Conservation (phyloP, 2,888 invertebrate genomes). For the Drosophila engyochracea region DNA sequence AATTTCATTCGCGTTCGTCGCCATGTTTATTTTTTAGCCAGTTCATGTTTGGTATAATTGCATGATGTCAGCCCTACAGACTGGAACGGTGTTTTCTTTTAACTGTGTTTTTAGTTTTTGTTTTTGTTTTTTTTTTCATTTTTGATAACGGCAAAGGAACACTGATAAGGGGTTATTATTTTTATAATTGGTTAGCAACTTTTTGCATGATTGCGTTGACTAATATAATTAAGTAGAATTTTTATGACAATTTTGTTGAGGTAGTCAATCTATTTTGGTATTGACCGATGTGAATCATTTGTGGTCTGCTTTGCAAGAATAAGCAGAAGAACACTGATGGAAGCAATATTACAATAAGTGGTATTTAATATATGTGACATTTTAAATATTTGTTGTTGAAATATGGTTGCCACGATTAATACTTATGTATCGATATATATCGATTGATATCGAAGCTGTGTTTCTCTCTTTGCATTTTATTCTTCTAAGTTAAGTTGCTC, state of each 20-base stretch:
- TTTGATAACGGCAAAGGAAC: conserved; percentile 31
- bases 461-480: too few relatives aligned
- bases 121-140: background rate
- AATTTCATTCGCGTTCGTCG: conserved; percentile 55
- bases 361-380: background rate
- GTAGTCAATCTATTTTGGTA: conserved; percentile 42
- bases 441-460: background rate
- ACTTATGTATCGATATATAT: background rate
- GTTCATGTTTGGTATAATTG: conserved; percentile 18
- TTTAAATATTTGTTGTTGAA: background rate
- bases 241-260: conserved; percentile 43
- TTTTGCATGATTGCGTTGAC: conserved; percentile 49
- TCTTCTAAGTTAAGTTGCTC: too few relatives aligned
- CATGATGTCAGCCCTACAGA: conserved; percentile 51
- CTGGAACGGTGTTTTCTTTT: background rate
- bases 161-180: conserved; percentile 35
- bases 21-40: conserved; percentile 15
- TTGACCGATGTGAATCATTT: conserved; percentile 16
- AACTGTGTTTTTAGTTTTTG: background rate
- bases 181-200: conserved; percentile 33
- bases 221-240: conserved; percentile 53
- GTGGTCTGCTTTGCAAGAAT: background rate
- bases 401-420: background rate
- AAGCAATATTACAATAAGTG: background rate
- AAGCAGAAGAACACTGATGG: background rate